Percentiles rank a stretch among this genome's conserved stretches.
These are phyloP conservation scores for Percopsis transmontana DNA, from an alignment of 2,113 vertebrate genomes.

Conservation along the genomic window DNA sequence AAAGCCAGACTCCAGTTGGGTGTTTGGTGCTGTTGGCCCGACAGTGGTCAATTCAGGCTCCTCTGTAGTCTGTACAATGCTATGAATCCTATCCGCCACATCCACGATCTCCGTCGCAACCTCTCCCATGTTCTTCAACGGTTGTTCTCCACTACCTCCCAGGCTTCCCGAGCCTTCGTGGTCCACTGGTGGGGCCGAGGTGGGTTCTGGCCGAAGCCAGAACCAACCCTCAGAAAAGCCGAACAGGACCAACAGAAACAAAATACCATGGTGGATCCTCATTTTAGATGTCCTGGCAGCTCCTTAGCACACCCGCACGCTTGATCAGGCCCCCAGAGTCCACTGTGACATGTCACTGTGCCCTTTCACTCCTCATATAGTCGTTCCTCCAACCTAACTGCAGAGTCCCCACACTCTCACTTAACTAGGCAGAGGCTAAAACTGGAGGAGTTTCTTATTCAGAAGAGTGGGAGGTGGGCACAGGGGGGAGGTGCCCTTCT, in stretches of 20 bases:
- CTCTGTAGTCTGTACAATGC: slow-evolving; percentile 43
- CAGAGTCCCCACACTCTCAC: slow-evolving; percentile 56
- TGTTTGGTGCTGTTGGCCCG: slow-evolving; percentile 28
- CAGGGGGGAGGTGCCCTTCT: slow-evolving; percentile 53
- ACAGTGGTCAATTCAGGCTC: slow-evolving; percentile 38
- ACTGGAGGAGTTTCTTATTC: slow-evolving; percentile 74
- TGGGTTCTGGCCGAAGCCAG: slow-evolving; percentile 53
- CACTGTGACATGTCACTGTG: slow-evolving; percentile 69
- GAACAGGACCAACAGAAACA: slow-evolving; percentile 72
- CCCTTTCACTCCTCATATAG: slow-evolving; percentile 45
- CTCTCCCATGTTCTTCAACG: slow-evolving; percentile 46
- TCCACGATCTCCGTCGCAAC: slow-evolving; percentile 70
- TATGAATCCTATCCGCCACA: slow-evolving; percentile 59
- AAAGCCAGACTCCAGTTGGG: slow-evolving; percentile 13
- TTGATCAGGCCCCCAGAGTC: slow-evolving; percentile 49
- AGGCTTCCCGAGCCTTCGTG: slow-evolving; percentile 52
- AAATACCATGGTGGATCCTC: slow-evolving; percentile 54
- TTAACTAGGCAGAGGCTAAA: slow-evolving; percentile 56
- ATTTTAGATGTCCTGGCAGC: slow-evolving; percentile 61
- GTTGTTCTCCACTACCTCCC: slow-evolving; percentile 41
- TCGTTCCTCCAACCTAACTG: slow-evolving; percentile 54
- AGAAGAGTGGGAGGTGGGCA: slow-evolving; percentile 47
- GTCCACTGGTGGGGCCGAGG: slow-evolving; percentile 46
- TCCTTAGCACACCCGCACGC: slow-evolving; percentile 43
- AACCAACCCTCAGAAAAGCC: slow-evolving; percentile 66